Percentiles rank a stretch among this genome's conserved stretches.
phyloP scores from a whole-genome alignment of 1,140 invertebrate genomes.

The Euglossa dilemma region DNA sequence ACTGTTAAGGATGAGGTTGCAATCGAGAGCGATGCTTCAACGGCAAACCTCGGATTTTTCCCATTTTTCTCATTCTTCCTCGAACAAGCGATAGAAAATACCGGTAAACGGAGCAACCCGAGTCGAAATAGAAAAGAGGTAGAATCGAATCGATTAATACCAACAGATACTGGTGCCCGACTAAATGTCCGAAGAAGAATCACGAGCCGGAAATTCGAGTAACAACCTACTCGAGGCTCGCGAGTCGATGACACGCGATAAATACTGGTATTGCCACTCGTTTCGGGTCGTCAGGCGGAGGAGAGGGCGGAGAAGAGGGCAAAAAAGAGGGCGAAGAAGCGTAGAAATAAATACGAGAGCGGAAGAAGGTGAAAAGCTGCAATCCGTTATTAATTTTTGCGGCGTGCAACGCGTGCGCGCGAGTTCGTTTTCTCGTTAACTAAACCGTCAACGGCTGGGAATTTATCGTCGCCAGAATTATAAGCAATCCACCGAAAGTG shows the following conservation, averaged over 20 bases:
- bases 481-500: constrained; percentile 52
- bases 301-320: not conserved
- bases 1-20: no score
- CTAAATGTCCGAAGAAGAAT: not conserved
- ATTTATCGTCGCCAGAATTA: constrained; percentile 46
- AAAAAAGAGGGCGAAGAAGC: no score
- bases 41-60: no score
- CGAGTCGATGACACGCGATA: constrained; percentile 11
- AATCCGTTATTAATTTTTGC: constrained; percentile 39
- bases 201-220: not conserved
- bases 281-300: not conserved
- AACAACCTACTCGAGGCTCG: not conserved
- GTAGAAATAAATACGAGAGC: not conserved
- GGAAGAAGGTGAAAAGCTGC: constrained; percentile 7
- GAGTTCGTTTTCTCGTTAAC: constrained; percentile 50
- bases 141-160: not conserved
- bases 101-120: not conserved
- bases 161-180: not conserved
- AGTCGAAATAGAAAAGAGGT: not conserved
- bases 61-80: no score
- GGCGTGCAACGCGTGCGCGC: not conserved
- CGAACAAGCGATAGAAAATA: not conserved
- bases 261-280: not conserved
- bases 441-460: constrained; percentile 29
- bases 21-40: no score